phyloP scores from a whole-genome alignment of 2,888 invertebrate genomes.

The Pherbina coryleti region DNA sequence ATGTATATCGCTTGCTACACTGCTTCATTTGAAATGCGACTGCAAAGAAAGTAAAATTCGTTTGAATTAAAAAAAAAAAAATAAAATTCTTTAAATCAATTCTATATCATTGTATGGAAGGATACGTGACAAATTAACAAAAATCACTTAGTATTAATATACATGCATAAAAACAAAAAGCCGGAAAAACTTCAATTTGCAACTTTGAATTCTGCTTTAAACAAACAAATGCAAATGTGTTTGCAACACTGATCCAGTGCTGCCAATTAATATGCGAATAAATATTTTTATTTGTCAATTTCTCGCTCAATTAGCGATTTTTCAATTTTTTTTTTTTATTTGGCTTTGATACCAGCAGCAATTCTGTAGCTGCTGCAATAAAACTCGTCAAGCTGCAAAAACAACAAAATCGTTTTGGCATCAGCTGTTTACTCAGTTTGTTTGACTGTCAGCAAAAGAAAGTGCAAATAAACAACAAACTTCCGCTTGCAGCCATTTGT shows the following conservation, averaged over 20 bases:
- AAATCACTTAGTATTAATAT: too few relatives aligned
- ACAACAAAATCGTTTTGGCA: conserved; percentile 3
- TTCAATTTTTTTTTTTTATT: background rate
- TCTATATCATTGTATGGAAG: too few relatives aligned
- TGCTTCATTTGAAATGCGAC: too few relatives aligned
- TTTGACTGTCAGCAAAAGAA: background rate
- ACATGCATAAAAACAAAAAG: too few relatives aligned
- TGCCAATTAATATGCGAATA: conserved; percentile 12
- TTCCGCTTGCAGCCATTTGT: conserved; percentile 31
- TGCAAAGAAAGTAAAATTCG: too few relatives aligned
- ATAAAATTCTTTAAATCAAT: too few relatives aligned
- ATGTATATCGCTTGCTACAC: too few relatives aligned
- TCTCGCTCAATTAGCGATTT: background rate
- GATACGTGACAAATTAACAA: too few relatives aligned
- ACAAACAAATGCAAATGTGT: too few relatives aligned
- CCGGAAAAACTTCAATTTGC: too few relatives aligned
- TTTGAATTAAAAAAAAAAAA: too few relatives aligned
- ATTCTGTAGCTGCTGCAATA: background rate
- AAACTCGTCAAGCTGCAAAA: background rate
- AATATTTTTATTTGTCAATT: conserved; percentile 4
- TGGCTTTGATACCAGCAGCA: background rate
- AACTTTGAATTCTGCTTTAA: too few relatives aligned
- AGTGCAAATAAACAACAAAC: conserved; percentile 24
- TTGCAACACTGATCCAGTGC: background rate
- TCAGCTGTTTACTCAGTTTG: conserved; percentile 15